A percentile compares a stretch with the other conserved stretches of the same genome.
Conservation (phyloP, 2,113 vertebrate genomes). For the Scomber colias region DNA sequence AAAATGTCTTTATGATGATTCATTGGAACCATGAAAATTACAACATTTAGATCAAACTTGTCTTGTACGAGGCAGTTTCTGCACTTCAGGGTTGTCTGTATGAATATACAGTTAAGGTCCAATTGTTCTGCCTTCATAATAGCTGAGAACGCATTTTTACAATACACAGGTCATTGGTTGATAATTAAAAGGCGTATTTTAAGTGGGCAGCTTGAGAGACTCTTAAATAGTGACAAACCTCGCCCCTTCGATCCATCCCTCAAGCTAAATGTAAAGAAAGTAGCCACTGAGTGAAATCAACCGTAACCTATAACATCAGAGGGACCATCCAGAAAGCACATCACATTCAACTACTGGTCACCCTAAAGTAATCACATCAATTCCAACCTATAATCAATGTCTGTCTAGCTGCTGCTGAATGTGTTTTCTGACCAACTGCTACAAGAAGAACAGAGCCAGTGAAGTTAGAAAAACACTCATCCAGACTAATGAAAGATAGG, state of each 20-base stretch:
- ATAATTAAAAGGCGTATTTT: not conserved
- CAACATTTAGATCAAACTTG: not conserved
- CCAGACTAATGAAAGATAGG: slow-evolving; percentile 55
- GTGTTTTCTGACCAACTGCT: slow-evolving; percentile 35
- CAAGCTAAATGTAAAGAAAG: too few relatives aligned
- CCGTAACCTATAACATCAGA: not conserved
- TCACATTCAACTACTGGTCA: not conserved
- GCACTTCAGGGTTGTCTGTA: not conserved
- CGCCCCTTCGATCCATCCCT: too few relatives aligned
- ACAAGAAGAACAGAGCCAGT: slow-evolving; percentile 24
- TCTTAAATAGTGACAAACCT: too few relatives aligned
- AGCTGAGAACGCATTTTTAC: slow-evolving; percentile 5
- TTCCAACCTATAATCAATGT: slow-evolving; percentile 19
- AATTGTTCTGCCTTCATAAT: not conserved
- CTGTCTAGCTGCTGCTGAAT: slow-evolving; percentile 35
- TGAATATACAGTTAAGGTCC: not conserved
- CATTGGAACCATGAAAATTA: not conserved
- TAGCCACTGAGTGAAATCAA: not conserved
- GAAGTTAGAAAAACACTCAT: slow-evolving; percentile 22
- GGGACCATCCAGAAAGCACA: not conserved
- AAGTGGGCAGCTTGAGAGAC: too few relatives aligned
- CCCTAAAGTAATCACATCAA: not conserved
- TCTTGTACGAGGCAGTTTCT: too few relatives aligned
- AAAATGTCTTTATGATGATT: not conserved
- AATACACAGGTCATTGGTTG: not conserved